phyloP scores from a whole-genome alignment of 2,888 invertebrate species.

The Phortica okadai region DNA sequence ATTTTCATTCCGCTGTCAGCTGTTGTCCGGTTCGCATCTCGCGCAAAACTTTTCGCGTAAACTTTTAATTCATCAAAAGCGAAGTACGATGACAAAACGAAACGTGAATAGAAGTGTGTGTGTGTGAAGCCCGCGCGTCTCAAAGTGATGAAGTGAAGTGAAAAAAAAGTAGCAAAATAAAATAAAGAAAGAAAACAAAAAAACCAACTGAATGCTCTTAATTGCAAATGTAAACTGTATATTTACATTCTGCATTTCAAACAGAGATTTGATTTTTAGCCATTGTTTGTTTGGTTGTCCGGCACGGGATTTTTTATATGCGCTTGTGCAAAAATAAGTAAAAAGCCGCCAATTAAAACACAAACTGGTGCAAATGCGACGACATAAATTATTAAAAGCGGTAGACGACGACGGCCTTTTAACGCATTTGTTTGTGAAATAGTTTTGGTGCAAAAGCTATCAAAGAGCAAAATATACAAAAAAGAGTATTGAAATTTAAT shows the following conservation, averaged over 20 bases:
- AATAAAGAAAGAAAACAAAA: conserved; percentile 31
- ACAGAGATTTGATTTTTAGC: not conserved
- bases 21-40: not conserved
- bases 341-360: conserved; percentile 49
- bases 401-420: conserved; percentile 29
- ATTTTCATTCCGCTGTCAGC: not conserved
- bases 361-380: not conserved
- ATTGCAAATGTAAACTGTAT: not conserved
- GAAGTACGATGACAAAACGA: not conserved
- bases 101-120: not conserved
- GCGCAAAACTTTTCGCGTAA: not conserved
- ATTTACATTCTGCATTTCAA: not conserved
- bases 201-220: not conserved
- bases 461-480: conserved; percentile 52
- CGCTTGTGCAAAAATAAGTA: conserved; percentile 44
- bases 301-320: not conserved
- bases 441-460: conserved; percentile 56
- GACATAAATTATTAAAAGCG: not conserved
- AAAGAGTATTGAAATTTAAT: not conserved
- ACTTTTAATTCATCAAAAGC: not conserved
- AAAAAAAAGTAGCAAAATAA: not conserved
- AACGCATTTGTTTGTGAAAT: conserved; percentile 46
- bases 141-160: not conserved
- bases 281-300: not conserved
- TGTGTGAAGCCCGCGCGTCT: not conserved